phyloP scores from a whole-genome alignment of 2,113 vertebrate species.

The Eptesicus fuscus region DNA sequence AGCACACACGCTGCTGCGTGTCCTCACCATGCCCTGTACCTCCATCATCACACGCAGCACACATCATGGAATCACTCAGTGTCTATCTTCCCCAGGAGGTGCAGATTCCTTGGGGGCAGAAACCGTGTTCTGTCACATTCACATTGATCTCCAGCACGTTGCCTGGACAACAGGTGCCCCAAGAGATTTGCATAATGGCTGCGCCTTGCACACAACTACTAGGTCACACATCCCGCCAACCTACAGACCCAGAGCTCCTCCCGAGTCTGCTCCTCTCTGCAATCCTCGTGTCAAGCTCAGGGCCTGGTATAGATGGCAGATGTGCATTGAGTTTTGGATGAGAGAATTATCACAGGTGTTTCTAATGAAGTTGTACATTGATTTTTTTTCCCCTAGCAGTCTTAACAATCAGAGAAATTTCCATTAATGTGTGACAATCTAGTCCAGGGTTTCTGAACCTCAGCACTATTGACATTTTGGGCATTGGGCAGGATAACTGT shows the following conservation, averaged over 20 bases:
- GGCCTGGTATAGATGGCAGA: rapidly evolving
- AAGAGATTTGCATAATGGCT: background rate
- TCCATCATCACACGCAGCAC: no score
- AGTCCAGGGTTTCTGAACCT: background rate
- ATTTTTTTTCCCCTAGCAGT: background rate
- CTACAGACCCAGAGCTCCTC: background rate
- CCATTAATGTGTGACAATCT: background rate
- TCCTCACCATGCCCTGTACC: background rate
- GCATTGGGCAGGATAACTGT: background rate
- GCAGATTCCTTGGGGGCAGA: background rate
- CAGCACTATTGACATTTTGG: background rate
- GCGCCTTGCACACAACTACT: background rate
- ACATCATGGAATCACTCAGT: rapidly evolving
- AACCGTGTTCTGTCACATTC: background rate
- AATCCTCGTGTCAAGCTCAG: background rate
- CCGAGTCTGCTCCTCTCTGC: background rate
- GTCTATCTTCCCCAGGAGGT: background rate
- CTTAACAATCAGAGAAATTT: background rate
- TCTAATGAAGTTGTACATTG: background rate
- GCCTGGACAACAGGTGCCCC: background rate
- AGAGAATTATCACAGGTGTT: background rate
- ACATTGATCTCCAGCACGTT: background rate
- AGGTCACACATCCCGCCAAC: background rate
- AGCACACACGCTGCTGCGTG: background rate
- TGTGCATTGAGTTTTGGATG: background rate